These are phyloP conservation scores for Chelonus formosanus DNA, from an alignment of 2,888 invertebrate genomes.

Conservation along the genomic window DNA sequence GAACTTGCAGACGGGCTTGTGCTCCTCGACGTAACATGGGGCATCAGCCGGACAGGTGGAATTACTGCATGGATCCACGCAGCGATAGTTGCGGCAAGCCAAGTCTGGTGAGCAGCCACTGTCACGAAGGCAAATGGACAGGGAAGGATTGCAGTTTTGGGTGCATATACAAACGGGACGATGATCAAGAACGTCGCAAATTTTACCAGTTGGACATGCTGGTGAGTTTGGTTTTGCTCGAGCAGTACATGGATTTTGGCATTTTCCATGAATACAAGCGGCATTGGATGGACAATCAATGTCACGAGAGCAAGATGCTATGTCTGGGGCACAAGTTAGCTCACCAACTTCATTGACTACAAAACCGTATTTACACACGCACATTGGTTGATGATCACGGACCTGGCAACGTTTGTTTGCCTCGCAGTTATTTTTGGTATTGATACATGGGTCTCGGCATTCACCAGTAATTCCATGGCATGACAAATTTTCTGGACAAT, in stretches of 20 bases:
- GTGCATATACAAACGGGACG: slow-evolving; percentile 86
- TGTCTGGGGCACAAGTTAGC: slow-evolving; percentile 84
- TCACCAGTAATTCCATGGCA: slow-evolving; percentile 77
- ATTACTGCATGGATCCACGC: slow-evolving; percentile 88
- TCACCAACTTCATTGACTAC: slow-evolving; percentile 88
- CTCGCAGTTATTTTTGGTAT: slow-evolving; percentile 76
- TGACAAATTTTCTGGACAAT: slow-evolving; percentile 79
- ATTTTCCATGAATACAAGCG: slow-evolving; percentile 84
- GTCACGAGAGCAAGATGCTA: slow-evolving; percentile 80
- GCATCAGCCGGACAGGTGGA: slow-evolving; percentile 85
- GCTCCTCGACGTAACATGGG: slow-evolving; percentile 93
- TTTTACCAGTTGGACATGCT: slow-evolving; percentile 80
- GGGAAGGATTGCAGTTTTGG: slow-evolving; percentile 84
- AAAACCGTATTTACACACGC: slow-evolving; percentile 89
- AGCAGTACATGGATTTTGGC: slow-evolving; percentile 85
- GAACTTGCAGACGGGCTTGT: slow-evolving; percentile 95
- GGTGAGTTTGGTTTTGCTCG: slow-evolving; percentile 67
- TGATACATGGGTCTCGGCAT: slow-evolving; percentile 83
- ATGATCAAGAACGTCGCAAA: slow-evolving; percentile 88
- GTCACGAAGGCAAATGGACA: slow-evolving; percentile 89
- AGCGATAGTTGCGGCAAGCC: slow-evolving; percentile 88
- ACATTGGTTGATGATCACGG: slow-evolving; percentile 82
- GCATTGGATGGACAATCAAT: slow-evolving; percentile 87
- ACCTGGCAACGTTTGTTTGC: slow-evolving; percentile 89
- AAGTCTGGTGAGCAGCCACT: slow-evolving; percentile 85